These are phyloP conservation scores for Ylistrum balloti DNA, from an alignment of 1,140 invertebrate genomes.

Conservation along the genomic window DNA sequence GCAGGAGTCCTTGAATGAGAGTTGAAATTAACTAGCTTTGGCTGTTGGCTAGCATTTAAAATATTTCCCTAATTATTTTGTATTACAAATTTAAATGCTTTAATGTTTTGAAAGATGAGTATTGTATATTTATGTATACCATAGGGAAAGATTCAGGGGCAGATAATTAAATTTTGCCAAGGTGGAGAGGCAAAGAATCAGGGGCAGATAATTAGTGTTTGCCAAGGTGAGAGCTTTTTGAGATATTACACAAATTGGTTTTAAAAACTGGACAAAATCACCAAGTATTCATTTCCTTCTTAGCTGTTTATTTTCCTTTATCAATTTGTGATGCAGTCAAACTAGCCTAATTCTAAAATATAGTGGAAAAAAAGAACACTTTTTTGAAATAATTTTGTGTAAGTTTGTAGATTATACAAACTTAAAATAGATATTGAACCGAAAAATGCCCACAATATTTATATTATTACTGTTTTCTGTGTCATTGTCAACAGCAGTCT, in stretches of 20 bases:
- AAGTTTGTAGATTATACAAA: constrained; percentile 30
- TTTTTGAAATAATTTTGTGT: constrained; percentile 8
- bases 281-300: not conserved
- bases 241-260: not conserved
- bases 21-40: constrained; percentile 14
- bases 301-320: constrained; percentile 9
- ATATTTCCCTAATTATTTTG: constrained; percentile 36
- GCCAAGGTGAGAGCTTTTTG: not conserved
- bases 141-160: not conserved
- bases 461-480: constrained; percentile 38
- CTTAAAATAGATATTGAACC: not conserved
- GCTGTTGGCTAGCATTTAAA: not conserved
- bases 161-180: not conserved
- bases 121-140: constrained; percentile 40
- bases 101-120: constrained; percentile 35
- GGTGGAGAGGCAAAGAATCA: too few relatives aligned
- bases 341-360: not conserved
- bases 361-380: constrained; percentile 24
- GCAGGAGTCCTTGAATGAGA: not conserved
- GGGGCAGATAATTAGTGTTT: not conserved
- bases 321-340: constrained; percentile 3
- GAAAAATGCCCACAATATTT: not conserved
- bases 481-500: constrained; percentile 31
- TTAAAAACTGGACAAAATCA: not conserved
- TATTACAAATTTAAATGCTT: constrained; percentile 40